These are phyloP conservation scores for Ornithorhynchus anatinus DNA, from an alignment of 2,113 vertebrate species.

Conservation along the genomic window DNA sequence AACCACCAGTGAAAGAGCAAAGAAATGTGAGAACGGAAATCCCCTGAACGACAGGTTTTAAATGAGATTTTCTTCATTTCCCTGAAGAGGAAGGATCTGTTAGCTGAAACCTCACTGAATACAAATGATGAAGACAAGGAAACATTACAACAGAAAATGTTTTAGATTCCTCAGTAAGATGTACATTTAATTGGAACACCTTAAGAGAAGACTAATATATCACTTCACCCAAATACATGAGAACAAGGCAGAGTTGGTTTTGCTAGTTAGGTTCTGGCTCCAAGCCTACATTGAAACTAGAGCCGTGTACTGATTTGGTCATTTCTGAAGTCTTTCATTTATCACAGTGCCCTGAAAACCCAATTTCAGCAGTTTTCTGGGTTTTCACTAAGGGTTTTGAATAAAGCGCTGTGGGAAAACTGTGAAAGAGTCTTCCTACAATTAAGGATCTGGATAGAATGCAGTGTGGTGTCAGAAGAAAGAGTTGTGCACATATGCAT, in stretches of 20 bases:
- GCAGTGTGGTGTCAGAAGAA: too few species aligned
- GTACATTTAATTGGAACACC: neutral
- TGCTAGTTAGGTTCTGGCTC: neutral
- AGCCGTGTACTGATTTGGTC: neutral
- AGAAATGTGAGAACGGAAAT: neutral
- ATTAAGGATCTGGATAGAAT: too few species aligned
- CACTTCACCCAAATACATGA: neutral
- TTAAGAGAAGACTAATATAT: neutral
- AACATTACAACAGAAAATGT: neutral
- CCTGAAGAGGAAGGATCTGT: neutral
- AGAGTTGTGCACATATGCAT: too few species aligned
- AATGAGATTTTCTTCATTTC: neutral
- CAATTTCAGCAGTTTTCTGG: too few species aligned
- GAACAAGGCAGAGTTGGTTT: neutral
- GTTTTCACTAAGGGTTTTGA: too few species aligned
- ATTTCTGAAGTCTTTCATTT: too few species aligned
- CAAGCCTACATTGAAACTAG: neutral
- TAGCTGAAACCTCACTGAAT: neutral
- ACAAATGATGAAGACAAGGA: neutral
- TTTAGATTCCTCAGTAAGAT: neutral
- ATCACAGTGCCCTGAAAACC: too few species aligned
- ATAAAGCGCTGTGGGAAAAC: too few species aligned
- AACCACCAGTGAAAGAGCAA: neutral
- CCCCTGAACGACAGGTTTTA: neutral
- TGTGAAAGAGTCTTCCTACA: too few species aligned